Conservation (phyloP, 2,888 invertebrate genomes). For the Zaprionus obscuricornis region DNA sequence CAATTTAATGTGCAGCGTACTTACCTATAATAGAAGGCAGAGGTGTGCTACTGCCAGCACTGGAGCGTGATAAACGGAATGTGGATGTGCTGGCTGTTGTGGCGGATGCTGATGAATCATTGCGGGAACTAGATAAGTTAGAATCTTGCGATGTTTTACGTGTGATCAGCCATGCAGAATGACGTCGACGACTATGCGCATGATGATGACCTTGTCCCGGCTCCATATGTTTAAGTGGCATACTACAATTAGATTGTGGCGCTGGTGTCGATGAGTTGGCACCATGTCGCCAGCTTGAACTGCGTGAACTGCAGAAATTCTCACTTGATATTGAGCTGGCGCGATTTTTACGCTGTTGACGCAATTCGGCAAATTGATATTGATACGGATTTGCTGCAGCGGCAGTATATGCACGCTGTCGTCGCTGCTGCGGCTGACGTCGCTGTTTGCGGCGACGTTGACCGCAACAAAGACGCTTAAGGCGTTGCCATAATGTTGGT, state of each 20-base stretch:
- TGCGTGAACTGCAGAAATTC: constrained; percentile 94
- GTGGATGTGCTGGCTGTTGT: constrained; percentile 96
- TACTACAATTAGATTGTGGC: constrained; percentile 84
- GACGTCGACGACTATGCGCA: constrained; percentile 86
- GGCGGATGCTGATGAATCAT: constrained; percentile 95
- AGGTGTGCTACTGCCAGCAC: constrained; percentile 86
- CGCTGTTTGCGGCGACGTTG: constrained; percentile 57
- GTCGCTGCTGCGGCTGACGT: constrained; percentile 64
- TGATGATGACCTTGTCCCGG: constrained; percentile 84
- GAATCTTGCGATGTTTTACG: constrained; percentile 96
- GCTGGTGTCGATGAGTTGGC: constrained; percentile 84
- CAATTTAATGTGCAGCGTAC: not conserved
- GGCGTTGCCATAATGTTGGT: constrained; percentile 79
- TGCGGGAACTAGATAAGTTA: constrained; percentile 93
- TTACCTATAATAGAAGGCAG: constrained; percentile 82
- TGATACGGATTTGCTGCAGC: constrained; percentile 88
- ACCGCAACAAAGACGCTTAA: constrained; percentile 73
- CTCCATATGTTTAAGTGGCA: constrained; percentile 89
- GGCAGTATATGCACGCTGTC: constrained; percentile 81
- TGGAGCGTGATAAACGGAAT: constrained; percentile 94
- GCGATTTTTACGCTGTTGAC: constrained; percentile 88
- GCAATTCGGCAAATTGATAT: constrained; percentile 90
- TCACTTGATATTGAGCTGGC: constrained; percentile 94
- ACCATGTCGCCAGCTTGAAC: constrained; percentile 93
- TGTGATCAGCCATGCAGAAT: constrained; percentile 95